These are phyloP conservation scores for Siniperca undulata DNA, from an alignment of 2,797 vertebrate genomes.

Conservation along the genomic window DNA sequence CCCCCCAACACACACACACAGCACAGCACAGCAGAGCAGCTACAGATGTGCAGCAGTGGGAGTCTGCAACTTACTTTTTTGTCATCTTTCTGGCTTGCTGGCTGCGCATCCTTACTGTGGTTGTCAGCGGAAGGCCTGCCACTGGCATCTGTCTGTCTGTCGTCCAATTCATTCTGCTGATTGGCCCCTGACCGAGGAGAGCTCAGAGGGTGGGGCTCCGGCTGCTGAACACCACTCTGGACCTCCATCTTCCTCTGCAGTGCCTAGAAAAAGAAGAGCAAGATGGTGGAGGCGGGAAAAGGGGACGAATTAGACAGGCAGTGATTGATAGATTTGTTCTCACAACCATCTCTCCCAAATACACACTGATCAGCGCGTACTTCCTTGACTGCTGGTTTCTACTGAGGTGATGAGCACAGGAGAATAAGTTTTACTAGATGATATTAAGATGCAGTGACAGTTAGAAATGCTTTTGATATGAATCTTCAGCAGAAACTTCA, in stretches of 20 bases:
- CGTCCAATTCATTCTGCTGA: conserved; percentile 81
- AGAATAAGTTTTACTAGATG: not conserved
- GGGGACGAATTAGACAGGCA: conserved; percentile 1
- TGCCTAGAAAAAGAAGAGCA: conserved; percentile 75
- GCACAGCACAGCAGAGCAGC: not conserved
- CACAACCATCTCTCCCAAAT: not conserved
- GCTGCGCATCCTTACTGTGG: conserved; percentile 80
- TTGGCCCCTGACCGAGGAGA: conserved; percentile 84
- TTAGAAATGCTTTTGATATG: not conserved
- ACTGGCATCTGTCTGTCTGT: conserved; percentile 82
- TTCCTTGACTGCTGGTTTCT: conserved; percentile 10
- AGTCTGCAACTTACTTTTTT: conserved; percentile 85
- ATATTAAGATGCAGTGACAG: not conserved
- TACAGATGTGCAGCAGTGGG: conserved; percentile 51
- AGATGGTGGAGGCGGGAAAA: not conserved
- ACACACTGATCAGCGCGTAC: not conserved
- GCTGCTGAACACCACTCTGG: conserved; percentile 87
- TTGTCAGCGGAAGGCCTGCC: conserved; percentile 77
- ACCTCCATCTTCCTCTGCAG: conserved; percentile 90
- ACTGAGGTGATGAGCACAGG: not conserved
- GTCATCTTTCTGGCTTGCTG: conserved; percentile 82
- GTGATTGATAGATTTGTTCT: conserved; percentile 2
- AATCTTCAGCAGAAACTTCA: not conserved
- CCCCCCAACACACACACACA: conserved; percentile 7
- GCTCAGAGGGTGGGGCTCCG: conserved; percentile 84